Percentiles rank a stretch among this genome's conserved stretches.
These are phyloP conservation scores for Magallana nippona DNA, from an alignment of 2,888 invertebrate species.

Conservation along the genomic window DNA sequence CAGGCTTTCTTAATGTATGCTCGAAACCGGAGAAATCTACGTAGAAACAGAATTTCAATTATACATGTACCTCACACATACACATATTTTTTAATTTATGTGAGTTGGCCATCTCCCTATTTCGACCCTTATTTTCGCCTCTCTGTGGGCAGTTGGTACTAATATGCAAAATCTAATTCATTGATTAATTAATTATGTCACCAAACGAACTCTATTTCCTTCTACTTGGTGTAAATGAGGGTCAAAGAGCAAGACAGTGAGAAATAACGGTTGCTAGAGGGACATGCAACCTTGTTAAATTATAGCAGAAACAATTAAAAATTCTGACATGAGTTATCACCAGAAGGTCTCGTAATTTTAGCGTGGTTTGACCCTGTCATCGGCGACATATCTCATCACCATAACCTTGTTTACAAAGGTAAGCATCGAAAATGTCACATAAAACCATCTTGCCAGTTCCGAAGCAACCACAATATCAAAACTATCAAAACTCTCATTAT, in stretches of 20 bases:
- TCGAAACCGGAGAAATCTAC: no score
- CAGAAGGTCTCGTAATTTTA: not conserved
- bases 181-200: not conserved
- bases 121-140: not conserved
- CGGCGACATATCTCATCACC: conserved; percentile 13
- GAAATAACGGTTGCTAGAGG: conserved; percentile 8
- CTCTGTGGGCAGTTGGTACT: not conserved
- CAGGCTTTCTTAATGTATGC: no score
- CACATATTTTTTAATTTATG: no score
- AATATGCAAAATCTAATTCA: not conserved
- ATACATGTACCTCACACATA: no score
- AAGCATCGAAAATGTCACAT: conserved; percentile 1
- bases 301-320: conserved; percentile 22
- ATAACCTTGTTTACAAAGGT: conserved; percentile 16
- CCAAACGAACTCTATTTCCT: conserved; percentile 9
- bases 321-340: conserved; percentile 33
- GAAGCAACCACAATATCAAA: not conserved
- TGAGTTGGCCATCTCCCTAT: not conserved
- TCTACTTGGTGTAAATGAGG: conserved; percentile 29
- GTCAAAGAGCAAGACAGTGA: conserved; percentile 7
- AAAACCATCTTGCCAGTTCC: not conserved
- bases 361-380: conserved; percentile 22
- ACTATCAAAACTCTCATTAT: not conserved
- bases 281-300: not conserved
- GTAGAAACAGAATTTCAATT: no score